Base-by-base conservation (phyloP, 2,888 invertebrate genomes). In the Macroteleia sp. region DNA sequence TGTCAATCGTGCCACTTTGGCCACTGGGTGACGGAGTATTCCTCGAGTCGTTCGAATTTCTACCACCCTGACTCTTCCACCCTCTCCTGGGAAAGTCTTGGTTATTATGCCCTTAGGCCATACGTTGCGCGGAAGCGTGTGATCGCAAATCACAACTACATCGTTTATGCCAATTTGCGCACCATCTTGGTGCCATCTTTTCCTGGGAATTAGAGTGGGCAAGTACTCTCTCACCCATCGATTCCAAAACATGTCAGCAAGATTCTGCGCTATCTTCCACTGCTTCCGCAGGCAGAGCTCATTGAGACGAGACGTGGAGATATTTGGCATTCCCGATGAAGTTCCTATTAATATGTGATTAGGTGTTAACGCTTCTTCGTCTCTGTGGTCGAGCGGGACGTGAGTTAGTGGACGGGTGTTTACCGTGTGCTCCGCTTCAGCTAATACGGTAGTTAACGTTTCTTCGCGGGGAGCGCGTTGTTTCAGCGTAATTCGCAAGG, bases 341-440 rank as follows among this genome's bases (percentile, higher is more conserved):
- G 54, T 17, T 2, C 71, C 67, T 3, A 67, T 66, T 41, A 87
- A 57, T 25, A 87, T 84, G 67, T 87, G 84, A 28, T 88, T 87
- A 0, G 85, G 87, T 0, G 87, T 87, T 8, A 86, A 30, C 0
- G 83, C 82, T 42, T 86, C 84, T 6, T 82, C 75, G 2, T 85
- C 82, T 1, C 62, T 54, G 1, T 71, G 69, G 6, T 83, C 82
- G 5, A 78, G 71, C 0, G 81, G 80, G 0, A 85, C 83, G 59
- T 83, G 80, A 0, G 70, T 82, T 1, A 87, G 48, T 54, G 83
- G 73, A 61, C 82, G 69, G 12, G 78, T 79, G 34, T 84, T 39
- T 2, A 39, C 39, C 1, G 9, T 1, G 2, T 17, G 4, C 6
- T 16, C 39, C 1, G 9, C 17, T 39, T 39, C 39, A 1, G 17